Conservation (phyloP, 2,113 vertebrate species). For the Solea solea region DNA sequence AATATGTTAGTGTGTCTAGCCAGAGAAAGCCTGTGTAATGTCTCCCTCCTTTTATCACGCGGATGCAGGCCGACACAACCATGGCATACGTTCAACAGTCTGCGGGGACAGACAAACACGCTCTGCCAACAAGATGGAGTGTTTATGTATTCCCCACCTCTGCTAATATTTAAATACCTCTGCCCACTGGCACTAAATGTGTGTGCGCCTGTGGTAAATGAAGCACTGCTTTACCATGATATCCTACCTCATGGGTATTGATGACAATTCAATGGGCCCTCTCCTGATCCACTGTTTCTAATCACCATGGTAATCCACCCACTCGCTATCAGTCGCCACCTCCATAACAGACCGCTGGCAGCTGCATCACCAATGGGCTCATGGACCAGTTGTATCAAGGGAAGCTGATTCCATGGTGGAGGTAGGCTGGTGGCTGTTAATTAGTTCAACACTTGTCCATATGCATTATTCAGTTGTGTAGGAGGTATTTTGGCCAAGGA, state of each 20-base stretch:
- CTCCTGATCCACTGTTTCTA: constrained; percentile 62
- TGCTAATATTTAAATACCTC: constrained; percentile 69
- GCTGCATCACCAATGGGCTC: constrained; percentile 53
- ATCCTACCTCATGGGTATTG: constrained; percentile 48
- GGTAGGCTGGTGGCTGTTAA: constrained; percentile 71
- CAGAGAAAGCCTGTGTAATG: constrained; percentile 56
- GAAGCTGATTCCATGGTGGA: constrained; percentile 59
- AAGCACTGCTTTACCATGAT: constrained; percentile 38
- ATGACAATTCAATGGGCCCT: constrained; percentile 55
- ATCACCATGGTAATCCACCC: constrained; percentile 67
- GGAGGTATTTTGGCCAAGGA: constrained; percentile 70
- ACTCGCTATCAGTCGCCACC: constrained; percentile 49
- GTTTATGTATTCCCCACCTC: constrained; percentile 65
- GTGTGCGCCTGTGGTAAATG: background rate
- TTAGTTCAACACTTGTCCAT: constrained; percentile 77
- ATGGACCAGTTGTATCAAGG: constrained; percentile 52
- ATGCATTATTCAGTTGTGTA: constrained; percentile 78
- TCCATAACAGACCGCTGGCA: constrained; percentile 39
- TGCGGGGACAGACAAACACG: constrained; percentile 64
- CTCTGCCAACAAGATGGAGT: constrained; percentile 75
- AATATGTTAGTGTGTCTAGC: constrained; percentile 68
- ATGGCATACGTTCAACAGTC: constrained; percentile 67
- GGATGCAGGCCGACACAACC: constrained; percentile 72
- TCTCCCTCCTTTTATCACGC: constrained; percentile 78
- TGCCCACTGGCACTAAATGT: constrained; percentile 32